These are phyloP conservation scores for Ceratina australensis DNA, from an alignment of 1,140 invertebrate genomes.

Conservation along the genomic window DNA sequence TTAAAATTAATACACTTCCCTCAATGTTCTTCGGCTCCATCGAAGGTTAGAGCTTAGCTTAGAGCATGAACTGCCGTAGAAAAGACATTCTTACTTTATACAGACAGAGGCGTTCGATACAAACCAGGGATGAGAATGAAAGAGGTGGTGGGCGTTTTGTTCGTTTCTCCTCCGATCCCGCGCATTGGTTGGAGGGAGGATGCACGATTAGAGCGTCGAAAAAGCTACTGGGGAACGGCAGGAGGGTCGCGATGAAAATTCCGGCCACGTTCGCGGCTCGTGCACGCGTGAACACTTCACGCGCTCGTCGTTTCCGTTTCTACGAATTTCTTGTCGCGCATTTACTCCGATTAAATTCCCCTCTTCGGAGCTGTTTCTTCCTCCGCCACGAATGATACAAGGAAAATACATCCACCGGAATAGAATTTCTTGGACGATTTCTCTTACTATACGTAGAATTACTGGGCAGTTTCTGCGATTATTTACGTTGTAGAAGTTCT, in stretches of 20 bases:
- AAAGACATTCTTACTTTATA: slow-evolving; percentile 6
- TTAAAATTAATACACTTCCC: too few relatives aligned
- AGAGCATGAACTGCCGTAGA: neutral
- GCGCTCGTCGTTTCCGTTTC: neutral
- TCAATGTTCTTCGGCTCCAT: neutral
- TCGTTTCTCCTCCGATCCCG: neutral
- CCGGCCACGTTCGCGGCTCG: slow-evolving; percentile 2
- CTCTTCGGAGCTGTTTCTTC: neutral
- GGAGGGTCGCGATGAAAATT: slow-evolving; percentile 9
- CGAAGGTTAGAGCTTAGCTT: neutral
- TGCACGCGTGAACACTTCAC: neutral
- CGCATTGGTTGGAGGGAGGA: neutral
- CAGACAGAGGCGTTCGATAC: neutral
- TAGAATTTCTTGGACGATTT: neutral
- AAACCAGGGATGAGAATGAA: neutral
- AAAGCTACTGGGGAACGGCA: slow-evolving; percentile 5
- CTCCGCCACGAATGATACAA: neutral
- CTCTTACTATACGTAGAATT: too few relatives aligned
- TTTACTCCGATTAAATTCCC: slow-evolving; percentile 4
- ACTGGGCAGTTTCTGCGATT: too few relatives aligned
- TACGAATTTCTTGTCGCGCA: slow-evolving; percentile 2
- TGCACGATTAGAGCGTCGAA: slow-evolving; percentile 15
- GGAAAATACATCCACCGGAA: neutral
- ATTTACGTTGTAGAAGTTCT: too few relatives aligned
- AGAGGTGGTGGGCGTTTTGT: neutral